These are phyloP conservation scores for Sciurus vulgaris DNA, from an alignment of 2,797 vertebrate genomes.

Conservation along the genomic window DNA sequence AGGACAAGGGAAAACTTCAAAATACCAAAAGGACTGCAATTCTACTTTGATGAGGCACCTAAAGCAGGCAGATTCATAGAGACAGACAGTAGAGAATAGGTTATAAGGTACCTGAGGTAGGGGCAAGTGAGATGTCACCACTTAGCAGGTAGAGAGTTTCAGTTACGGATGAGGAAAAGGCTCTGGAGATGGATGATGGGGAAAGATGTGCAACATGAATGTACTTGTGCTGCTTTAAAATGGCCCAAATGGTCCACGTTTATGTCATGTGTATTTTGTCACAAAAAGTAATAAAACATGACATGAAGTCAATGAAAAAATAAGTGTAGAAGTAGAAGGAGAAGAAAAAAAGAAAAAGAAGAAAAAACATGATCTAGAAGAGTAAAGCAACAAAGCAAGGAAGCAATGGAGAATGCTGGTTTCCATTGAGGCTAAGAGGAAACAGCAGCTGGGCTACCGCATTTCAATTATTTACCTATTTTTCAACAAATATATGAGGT, in stretches of 20 bases:
- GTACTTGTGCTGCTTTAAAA: neutral
- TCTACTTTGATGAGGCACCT: neutral
- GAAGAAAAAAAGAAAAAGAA: neutral
- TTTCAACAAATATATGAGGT: neutral
- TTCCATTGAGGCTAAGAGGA: neutral
- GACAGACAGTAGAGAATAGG: neutral
- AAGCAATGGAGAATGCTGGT: neutral
- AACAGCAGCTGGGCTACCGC: neutral
- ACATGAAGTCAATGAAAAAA: neutral
- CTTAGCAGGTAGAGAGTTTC: neutral
- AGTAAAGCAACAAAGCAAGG: neutral
- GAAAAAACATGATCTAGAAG: neutral
- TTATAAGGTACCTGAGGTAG: neutral
- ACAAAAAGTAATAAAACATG: conserved; percentile 36
- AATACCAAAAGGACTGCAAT: neutral
- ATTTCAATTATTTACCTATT: neutral
- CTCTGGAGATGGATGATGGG: neutral
- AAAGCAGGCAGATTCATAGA: neutral
- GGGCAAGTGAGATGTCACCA: neutral
- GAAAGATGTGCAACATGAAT: neutral
- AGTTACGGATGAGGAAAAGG: neutral
- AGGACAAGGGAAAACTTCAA: neutral
- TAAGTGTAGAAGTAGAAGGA: neutral
- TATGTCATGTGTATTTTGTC: neutral
- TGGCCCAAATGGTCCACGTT: neutral